Percentiles rank a stretch among this genome's conserved stretches.
These are phyloP conservation scores for Drusus annulatus DNA, from an alignment of 1,140 invertebrate genomes.

Conservation along the genomic window DNA sequence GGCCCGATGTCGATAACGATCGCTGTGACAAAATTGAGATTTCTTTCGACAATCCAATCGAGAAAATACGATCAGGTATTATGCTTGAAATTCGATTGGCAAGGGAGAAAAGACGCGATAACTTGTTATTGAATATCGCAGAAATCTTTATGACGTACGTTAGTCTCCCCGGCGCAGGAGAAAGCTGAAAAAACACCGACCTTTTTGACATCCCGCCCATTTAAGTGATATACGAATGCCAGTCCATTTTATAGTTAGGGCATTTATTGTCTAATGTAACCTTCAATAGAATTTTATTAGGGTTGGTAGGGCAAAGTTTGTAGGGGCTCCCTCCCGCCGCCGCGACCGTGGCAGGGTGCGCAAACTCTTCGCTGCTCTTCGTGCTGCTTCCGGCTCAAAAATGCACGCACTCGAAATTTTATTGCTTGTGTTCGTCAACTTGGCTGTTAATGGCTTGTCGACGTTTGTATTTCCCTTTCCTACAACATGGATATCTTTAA, in stretches of 20 bases:
- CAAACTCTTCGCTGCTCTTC: too few species aligned
- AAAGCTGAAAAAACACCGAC: conserved; percentile 28
- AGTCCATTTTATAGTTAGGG: conserved; percentile 42
- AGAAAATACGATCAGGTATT: conserved; percentile 14
- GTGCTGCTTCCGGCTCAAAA: too few species aligned
- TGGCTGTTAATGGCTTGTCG: too few species aligned
- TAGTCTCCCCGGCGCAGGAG: conserved; percentile 15
- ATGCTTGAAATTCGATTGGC: conserved; percentile 15
- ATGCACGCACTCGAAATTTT: too few species aligned
- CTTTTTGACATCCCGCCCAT: conserved; percentile 41
- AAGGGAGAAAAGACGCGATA: conserved; percentile 24
- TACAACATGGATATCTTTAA: too few species aligned
- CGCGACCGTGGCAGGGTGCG: too few species aligned
- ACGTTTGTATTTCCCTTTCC: too few species aligned
- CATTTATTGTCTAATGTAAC: conserved; percentile 47
- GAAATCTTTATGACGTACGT: conserved; percentile 35
- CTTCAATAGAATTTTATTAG: conserved; percentile 46
- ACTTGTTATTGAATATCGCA: conserved; percentile 39
- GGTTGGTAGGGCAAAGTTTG: conserved; percentile 31
- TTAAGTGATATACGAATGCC: conserved; percentile 36
- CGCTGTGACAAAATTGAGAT: too few species aligned
- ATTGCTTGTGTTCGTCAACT: too few species aligned
- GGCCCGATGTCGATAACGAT: too few species aligned
- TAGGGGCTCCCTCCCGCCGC: neutral
- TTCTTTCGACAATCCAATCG: neutral